These are phyloP conservation scores for Drosophila mercatorum DNA, from an alignment of 2,888 invertebrate genomes.

Conservation along the genomic window DNA sequence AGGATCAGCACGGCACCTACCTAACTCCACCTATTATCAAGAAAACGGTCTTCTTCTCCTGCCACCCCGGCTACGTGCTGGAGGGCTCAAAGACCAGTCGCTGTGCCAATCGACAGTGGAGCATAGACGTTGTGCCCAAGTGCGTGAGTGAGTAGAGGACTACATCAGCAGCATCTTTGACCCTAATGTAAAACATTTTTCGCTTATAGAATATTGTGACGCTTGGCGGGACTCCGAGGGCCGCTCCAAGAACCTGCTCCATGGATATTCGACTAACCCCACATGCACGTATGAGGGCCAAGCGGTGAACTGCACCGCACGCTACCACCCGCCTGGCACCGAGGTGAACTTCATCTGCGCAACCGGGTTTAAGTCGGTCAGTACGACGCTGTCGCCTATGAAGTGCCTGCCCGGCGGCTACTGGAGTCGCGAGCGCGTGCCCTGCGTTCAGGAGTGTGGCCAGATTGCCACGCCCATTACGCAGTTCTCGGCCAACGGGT, in stretches of 20 bases:
- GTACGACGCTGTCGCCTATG: constrained; percentile 35
- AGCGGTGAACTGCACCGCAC: constrained; percentile 40
- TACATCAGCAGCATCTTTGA: background rate
- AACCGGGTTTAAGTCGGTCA: constrained; percentile 48
- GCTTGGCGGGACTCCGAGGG: constrained; percentile 24
- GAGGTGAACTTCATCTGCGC: constrained; percentile 60
- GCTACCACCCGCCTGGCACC: constrained; percentile 64
- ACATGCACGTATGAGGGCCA: constrained; percentile 52
- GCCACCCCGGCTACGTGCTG: constrained; percentile 41
- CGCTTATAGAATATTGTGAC: constrained; percentile 57
- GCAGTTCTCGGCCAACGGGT: constrained; percentile 59
- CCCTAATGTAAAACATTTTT: too few relatives aligned
- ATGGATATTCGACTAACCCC: constrained; percentile 61
- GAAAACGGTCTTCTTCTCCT: constrained; percentile 52
- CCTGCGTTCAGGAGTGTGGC: constrained; percentile 62
- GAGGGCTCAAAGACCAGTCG: constrained; percentile 47
- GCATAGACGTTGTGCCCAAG: constrained; percentile 50
- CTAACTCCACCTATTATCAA: constrained; percentile 48
- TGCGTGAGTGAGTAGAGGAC: constrained; percentile 64
- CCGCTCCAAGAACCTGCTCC: constrained; percentile 30
- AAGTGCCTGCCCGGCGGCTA: constrained; percentile 49
- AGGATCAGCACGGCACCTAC: constrained; percentile 28
- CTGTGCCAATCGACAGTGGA: constrained; percentile 59
- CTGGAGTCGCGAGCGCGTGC: constrained; percentile 56
- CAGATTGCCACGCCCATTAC: constrained; percentile 67